phyloP scores from a whole-genome alignment of 1,140 invertebrate species.

The Campoletis sonorensis region DNA sequence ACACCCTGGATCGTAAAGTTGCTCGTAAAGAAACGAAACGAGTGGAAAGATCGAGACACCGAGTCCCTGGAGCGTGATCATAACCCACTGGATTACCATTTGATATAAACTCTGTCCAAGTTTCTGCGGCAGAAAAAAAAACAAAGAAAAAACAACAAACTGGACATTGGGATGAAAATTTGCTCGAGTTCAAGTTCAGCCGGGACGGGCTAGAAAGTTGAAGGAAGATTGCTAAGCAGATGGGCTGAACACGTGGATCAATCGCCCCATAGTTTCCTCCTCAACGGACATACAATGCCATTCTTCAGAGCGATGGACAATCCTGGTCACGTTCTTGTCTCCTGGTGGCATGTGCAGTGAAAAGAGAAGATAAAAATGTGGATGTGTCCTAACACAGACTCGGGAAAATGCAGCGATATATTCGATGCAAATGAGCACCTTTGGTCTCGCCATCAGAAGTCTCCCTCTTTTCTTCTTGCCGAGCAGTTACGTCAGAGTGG shows the following conservation, averaged over 20 bases:
- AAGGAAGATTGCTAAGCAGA: too few species aligned
- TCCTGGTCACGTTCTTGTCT: slow-evolving; percentile 45
- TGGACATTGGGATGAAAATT: not conserved
- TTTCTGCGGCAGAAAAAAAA: not conserved
- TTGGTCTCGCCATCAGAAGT: not conserved
- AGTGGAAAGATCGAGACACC: slow-evolving; percentile 6
- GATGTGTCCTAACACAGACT: slow-evolving; percentile 44
- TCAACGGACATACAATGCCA: not conserved
- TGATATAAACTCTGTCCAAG: slow-evolving; percentile 10
- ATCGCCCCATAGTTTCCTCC: too few species aligned
- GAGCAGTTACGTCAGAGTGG: slow-evolving; percentile 53
- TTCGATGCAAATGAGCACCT: slow-evolving; percentile 62
- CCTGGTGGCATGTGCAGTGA: not conserved
- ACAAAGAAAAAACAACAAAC: not conserved
- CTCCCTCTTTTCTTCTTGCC: slow-evolving; percentile 24
- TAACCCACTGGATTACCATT: slow-evolving; percentile 16
- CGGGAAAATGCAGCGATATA: slow-evolving; percentile 58
- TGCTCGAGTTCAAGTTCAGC: not conserved
- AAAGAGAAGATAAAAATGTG: not conserved
- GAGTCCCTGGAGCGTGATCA: slow-evolving; percentile 3
- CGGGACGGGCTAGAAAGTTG: too few species aligned
- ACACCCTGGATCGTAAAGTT: not conserved
- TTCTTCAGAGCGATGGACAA: slow-evolving; percentile 15
- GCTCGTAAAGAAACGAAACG: slow-evolving; percentile 26
- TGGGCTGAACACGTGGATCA: too few species aligned